Evolutionary conservation across 2,113 vertebrate species (phyloP), one percentile per base, ranked within the genome.

Genomic region (Cololabis saira): DNA sequence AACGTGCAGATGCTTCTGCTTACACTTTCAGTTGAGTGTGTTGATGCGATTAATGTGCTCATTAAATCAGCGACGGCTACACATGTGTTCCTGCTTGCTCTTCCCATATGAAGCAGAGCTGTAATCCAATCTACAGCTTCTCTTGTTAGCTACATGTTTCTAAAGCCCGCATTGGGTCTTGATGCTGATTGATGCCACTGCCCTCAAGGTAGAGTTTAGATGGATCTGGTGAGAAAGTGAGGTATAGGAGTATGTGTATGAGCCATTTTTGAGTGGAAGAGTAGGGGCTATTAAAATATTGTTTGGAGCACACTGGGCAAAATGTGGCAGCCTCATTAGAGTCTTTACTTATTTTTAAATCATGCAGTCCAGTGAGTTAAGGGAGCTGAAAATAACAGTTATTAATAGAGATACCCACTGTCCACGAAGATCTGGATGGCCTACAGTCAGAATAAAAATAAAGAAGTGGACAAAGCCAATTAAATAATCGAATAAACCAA

Each of bases 61-160:
- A 87, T 90, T 88, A 86, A 85, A 85, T 76, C 65, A 76, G 55
- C 43, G 56, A 74, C 73, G 58, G 78, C 40, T 48, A 74, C 84
- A 80, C 83, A 86, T 88, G 83, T 90, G 87, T 87, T 87, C 71
- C 71, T 55, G 61, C 68, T 84, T 73, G 67, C 71, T 68, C 66
- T 61, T 60, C 53, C 80, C 79, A 71, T 74, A 80, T 69, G 76
- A 84, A 78, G 67, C 78, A 14, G 59, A 74, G 63, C 19, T 33
- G 44, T 90, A 87, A 88, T 90, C 85, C 72, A 85, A 87, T 90
- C 80, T 80, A 77, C 83, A 83, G 84, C 63, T 79, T 82, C 75
- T 48, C 83, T 71, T 77, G 83, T 87, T 88, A 89, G 83, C 89
- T 81, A 71, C 87, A 82, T 75, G 75, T 75, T n/a, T 78, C 82